Conservation (phyloP, 2,797 vertebrate genomes). For the Chlorospingus semifuscus region DNA sequence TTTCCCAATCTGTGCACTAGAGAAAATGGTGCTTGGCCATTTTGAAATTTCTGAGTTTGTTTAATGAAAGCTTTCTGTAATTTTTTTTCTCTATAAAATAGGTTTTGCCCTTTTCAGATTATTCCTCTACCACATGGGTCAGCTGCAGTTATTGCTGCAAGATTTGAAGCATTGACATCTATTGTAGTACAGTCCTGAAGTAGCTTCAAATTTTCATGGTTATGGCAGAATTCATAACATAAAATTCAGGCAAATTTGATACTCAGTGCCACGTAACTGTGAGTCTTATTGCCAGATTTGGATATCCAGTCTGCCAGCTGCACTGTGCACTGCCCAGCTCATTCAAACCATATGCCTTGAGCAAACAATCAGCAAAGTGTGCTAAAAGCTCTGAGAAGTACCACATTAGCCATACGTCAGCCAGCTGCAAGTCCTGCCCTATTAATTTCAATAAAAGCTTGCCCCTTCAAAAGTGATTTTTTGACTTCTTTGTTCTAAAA, state of each 20-base stretch:
- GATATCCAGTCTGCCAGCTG: constrained; percentile 47
- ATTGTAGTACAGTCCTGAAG: background rate
- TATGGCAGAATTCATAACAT: background rate
- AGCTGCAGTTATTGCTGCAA: background rate
- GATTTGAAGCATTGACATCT: background rate
- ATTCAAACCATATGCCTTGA: constrained; percentile 63
- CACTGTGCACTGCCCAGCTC: constrained; percentile 45
- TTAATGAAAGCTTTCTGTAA: constrained; percentile 5
- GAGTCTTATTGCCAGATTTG: constrained; percentile 34
- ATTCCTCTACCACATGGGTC: background rate
- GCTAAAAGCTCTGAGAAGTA: constrained; percentile 38
- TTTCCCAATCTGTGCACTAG: constrained; percentile 21
- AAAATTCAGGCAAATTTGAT: constrained; percentile 22
- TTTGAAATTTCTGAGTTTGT: background rate
- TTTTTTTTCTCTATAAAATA: background rate
- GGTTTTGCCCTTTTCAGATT: background rate
- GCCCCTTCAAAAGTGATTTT: background rate
- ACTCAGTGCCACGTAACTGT: background rate
- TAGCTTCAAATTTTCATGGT: background rate
- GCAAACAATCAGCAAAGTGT: constrained; percentile 59
- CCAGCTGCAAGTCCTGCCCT: constrained; percentile 23
- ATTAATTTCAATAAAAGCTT: constrained; percentile 20
- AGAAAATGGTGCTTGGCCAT: background rate
- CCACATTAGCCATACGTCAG: constrained; percentile 33
- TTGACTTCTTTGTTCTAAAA: background rate